A percentile compares a stretch with the other conserved stretches of the same genome.
Evolutionary conservation across 2,888 invertebrate genomes (phyloP).

Genomic region (Ferdinandea cuprea): DNA sequence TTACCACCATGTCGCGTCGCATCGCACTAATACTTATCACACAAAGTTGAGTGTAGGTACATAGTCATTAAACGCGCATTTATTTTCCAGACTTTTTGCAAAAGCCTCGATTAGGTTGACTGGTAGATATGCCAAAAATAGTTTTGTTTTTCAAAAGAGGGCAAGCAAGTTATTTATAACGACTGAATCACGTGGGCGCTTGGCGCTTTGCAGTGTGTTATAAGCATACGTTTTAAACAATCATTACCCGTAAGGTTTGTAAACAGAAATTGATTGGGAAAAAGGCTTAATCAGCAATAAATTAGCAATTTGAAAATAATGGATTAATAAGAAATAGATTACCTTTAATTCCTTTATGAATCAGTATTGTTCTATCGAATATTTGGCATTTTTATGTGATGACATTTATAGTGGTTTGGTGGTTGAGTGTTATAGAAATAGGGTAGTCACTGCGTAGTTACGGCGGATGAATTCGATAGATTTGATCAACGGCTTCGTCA

Average conservation of each 20-base stretch:
- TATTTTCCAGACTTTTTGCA: constrained; percentile 1
- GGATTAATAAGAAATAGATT: not conserved
- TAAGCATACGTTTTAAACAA: not conserved
- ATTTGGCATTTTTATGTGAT: too few species aligned
- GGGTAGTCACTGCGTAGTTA: too few species aligned
- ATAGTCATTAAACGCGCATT: not conserved
- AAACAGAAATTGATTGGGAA: not conserved
- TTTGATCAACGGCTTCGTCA: too few species aligned
- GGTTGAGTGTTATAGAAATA: too few species aligned
- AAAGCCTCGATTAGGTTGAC: not conserved
- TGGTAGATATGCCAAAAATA: constrained; percentile 22
- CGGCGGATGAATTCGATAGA: too few species aligned
- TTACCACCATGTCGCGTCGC: not conserved
- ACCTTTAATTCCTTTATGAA: too few species aligned
- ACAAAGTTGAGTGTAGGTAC: not conserved
- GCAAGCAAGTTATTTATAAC: constrained; percentile 1
- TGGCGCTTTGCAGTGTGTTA: not conserved
- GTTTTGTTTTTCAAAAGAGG: not conserved
- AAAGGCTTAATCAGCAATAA: constrained; percentile 22
- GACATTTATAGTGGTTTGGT: too few species aligned
- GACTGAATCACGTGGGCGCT: not conserved
- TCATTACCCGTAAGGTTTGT: too few species aligned
- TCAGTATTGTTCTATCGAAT: too few species aligned
- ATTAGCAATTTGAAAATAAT: not conserved
- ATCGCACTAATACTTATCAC: not conserved